Evolutionary conservation across 1,140 invertebrate species (phyloP), one percentile per base, ranked within the genome.

Genomic region (Nilaparvata lugens): DNA sequence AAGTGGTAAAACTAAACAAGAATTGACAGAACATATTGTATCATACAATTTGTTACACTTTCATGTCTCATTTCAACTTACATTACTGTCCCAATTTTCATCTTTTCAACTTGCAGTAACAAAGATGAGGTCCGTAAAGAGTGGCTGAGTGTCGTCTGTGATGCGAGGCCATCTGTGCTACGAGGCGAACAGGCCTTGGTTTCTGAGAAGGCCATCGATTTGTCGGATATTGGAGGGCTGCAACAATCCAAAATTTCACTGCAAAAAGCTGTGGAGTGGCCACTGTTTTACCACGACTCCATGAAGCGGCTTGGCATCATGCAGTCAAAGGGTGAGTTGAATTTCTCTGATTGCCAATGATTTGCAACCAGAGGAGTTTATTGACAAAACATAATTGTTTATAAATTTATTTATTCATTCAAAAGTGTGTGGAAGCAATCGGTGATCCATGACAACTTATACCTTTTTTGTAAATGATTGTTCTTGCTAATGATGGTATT

Each of bases 121-220:
- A 23, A 63, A 58, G 51, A 11, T 9, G 51, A 43, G 2, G 0
- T 56, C 52, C 18, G 58, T 16, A 48, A 0, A 28, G 28, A 38
- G 28, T 57, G 55, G 48, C 16, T 25, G 13, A 51, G 5, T 48
- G 63, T 61, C 21, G 48, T 58, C 9, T 16, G 43, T 1, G 56
- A 60, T 35, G 19, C 48, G 11, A 69, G 75, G 52, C 80, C 83
- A 0, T 79, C 77, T 57, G 76, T 78, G 4, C 75, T 83, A 62
- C 74, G 77, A 74, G 58, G 56, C 7, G 21, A 35, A 25, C 21
- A 4, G n/a, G 40, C 18, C 40, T 57, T 28, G 23, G 13, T 31
- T 52, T 31, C 60, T 52, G 11, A 19, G 4, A 19, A n/a, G 14
- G 45, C 18, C 31, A 35, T 35, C 7, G 40, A 56, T 51, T 14